Evolutionary conservation across 2,797 vertebrate species (phyloP).

Genomic region (Sebastes hopkinsi): DNA sequence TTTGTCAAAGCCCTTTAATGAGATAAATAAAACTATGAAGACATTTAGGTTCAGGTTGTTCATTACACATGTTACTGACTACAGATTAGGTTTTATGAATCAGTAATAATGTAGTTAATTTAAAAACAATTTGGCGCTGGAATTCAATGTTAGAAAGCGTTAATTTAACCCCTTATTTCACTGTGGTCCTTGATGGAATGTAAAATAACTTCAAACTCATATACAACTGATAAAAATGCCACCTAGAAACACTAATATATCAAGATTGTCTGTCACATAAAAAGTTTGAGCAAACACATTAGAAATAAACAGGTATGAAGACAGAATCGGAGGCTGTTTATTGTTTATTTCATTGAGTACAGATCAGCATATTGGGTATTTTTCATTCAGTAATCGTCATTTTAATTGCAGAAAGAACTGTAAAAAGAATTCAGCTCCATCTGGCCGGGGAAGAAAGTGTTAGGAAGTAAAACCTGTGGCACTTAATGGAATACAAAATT

Average conservation of each 20-base stretch:
- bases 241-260: background rate
- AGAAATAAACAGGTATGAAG: background rate
- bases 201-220: background rate
- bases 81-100: background rate
- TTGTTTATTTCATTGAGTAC: background rate
- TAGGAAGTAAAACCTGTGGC: background rate
- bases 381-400: constrained; percentile 1
- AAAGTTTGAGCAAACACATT: background rate
- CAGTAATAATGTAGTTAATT: background rate
- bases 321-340: background rate
- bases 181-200: background rate
- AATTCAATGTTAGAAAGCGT: background rate
- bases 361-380: background rate
- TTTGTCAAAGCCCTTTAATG: background rate
- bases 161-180: background rate
- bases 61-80: background rate
- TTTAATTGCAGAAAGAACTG: background rate
- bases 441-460: background rate
- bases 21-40: background rate
- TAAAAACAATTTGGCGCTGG: background rate
- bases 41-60: background rate
- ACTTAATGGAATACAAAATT: background rate
- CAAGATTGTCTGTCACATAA: background rate
- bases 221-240: background rate
- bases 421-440: background rate